Conservation (phyloP, 2,888 invertebrate genomes). For the Alloplasta piceator region DNA sequence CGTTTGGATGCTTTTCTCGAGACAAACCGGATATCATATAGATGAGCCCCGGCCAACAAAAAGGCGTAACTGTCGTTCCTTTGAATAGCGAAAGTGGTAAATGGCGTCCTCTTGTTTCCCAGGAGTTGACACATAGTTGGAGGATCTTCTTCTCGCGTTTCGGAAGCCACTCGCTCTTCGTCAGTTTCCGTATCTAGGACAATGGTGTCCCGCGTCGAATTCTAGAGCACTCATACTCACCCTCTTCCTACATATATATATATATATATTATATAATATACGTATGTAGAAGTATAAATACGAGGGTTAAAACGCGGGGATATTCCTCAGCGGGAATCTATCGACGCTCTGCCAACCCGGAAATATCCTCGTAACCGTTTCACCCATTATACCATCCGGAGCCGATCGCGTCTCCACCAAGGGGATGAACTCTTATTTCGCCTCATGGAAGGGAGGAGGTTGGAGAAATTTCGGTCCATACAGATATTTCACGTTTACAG, state of each 20-base stretch:
- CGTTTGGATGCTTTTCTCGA: conserved; percentile 16
- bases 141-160: conserved; percentile 42
- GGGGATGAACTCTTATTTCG: conserved; percentile 73
- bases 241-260: background rate
- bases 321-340: conserved; percentile 67
- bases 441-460: conserved; percentile 69
- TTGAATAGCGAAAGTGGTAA: no score
- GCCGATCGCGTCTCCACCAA: conserved; percentile 67
- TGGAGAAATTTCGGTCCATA: conserved; percentile 43
- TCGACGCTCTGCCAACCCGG: conserved; percentile 69
- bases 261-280: conserved; percentile 5
- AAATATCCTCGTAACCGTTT: conserved; percentile 80
- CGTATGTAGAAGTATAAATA: conserved; percentile 36
- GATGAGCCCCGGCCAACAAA: no score
- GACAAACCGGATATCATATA: conserved; percentile 11
- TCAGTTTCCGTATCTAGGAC: conserved; percentile 78
- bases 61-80: no score
- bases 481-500: conserved; percentile 16
- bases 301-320: conserved; percentile 64
- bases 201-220: conserved; percentile 73
- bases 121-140: background rate
- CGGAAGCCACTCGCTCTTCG: conserved; percentile 71
- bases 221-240: conserved; percentile 52
- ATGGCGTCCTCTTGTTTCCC: no score
- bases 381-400: conserved; percentile 74